These are phyloP conservation scores for Aphidius colemani DNA, from an alignment of 2,888 invertebrate genomes.

Conservation along the genomic window DNA sequence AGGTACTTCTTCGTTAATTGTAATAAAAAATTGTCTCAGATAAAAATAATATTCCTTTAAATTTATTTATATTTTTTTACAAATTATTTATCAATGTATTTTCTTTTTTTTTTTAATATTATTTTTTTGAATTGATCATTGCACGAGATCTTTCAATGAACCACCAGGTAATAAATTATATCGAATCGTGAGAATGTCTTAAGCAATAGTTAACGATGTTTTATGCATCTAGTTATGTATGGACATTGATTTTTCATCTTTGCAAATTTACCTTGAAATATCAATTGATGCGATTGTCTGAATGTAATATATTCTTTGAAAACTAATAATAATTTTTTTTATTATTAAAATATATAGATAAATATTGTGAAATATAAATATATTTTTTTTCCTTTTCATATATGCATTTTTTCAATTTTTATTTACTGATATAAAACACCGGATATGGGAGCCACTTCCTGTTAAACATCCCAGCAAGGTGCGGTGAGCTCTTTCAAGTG, in stretches of 20 bases:
- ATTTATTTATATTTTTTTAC: slow-evolving; percentile 1
- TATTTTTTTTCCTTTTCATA: slow-evolving; percentile 6
- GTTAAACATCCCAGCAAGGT: slow-evolving; percentile 14
- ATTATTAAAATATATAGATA: slow-evolving; percentile 10
- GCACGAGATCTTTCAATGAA: slow-evolving; percentile 31
- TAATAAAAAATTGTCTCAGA: slow-evolving; percentile 25
- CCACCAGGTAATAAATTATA: slow-evolving; percentile 24
- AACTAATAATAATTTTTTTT: background rate
- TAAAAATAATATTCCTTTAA: slow-evolving; percentile 26
- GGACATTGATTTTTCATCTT: no score
- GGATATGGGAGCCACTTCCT: slow-evolving; percentile 34
- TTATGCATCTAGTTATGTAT: no score
- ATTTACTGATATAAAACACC: slow-evolving; percentile 2
- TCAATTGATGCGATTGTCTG: background rate
- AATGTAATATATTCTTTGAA: background rate
- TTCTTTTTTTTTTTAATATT: slow-evolving; percentile 4
- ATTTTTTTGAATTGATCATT: slow-evolving; percentile 25
- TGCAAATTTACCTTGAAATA: background rate
- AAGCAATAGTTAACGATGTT: slow-evolving; percentile 21
- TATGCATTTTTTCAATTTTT: background rate
- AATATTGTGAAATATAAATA: slow-evolving; percentile 6
- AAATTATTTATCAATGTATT: slow-evolving; percentile 3
- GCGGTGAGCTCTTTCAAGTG: slow-evolving; percentile 17
- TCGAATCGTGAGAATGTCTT: slow-evolving; percentile 25
- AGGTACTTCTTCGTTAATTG: slow-evolving; percentile 24